These are phyloP conservation scores for Trichacis sp. DNA, from an alignment of 2,888 invertebrate species.

Conservation along the genomic window DNA sequence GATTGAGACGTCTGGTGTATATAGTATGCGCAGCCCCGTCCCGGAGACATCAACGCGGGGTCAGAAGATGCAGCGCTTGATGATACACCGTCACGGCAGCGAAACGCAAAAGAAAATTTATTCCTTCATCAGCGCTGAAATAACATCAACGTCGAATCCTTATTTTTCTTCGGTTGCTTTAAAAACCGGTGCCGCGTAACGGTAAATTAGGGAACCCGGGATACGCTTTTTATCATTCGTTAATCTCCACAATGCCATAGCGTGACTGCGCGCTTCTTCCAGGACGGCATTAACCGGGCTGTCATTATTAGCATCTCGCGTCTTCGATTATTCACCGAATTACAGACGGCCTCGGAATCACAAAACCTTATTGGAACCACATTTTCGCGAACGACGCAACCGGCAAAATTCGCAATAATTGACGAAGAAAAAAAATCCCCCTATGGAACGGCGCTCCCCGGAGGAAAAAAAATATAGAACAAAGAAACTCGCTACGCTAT, in stretches of 20 bases:
- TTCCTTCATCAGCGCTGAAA: background rate
- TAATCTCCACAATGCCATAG: no score
- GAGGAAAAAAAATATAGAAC: conserved; percentile 1
- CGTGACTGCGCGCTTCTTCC: background rate
- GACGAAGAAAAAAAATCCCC: background rate
- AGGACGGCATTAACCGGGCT: no score
- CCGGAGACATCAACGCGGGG: conserved; percentile 47
- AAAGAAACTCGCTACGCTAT: no score
- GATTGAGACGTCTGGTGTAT: no score
- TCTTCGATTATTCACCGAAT: background rate
- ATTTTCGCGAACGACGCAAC: no score
- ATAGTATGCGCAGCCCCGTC: background rate
- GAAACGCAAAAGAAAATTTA: background rate
- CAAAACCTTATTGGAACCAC: no score
- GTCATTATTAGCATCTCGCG: background rate
- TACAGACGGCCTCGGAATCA: no score
- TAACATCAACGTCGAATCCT: background rate
- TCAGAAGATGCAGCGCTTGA: conserved; percentile 21
- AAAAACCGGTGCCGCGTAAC: background rate
- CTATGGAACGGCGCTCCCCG: no score
- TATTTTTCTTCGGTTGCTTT: background rate
- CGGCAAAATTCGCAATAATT: no score
- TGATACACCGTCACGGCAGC: conserved; percentile 5
- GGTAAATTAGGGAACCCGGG: conserved; percentile 3
- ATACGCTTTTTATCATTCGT: no score